Percentiles rank a stretch among this genome's conserved stretches.
Conservation (phyloP, 2,113 vertebrate species). For the Axis porcinus region DNA sequence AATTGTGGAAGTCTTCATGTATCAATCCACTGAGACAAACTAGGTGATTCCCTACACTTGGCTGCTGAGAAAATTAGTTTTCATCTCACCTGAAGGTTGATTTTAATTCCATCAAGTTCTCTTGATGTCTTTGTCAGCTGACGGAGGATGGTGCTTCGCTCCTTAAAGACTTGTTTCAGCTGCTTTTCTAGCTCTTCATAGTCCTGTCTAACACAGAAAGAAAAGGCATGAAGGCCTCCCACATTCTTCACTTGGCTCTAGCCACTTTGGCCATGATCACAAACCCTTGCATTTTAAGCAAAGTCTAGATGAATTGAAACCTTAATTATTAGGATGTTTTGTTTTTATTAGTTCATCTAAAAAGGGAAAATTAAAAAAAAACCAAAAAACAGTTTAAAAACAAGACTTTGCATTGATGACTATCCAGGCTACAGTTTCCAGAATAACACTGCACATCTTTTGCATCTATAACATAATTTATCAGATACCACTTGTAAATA, state of each 20-base stretch:
- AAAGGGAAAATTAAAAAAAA: not conserved
- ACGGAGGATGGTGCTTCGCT: slow-evolving; percentile 91
- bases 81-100: slow-evolving; percentile 90
- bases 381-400: not conserved
- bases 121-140: slow-evolving; percentile 95
- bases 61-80: not conserved
- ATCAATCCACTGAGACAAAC: not conserved
- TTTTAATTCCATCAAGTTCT: slow-evolving; percentile 94
- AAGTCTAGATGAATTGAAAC: not conserved
- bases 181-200: slow-evolving; percentile 94
- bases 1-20: not conserved
- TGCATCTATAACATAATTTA: not conserved
- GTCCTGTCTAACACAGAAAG: slow-evolving; percentile 88
- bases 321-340: not conserved
- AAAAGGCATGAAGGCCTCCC: slow-evolving; percentile 62
- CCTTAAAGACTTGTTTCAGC: slow-evolving; percentile 94
- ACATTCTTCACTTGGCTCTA: not conserved
- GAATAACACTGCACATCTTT: not conserved
- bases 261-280: not conserved
- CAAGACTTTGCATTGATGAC: not conserved
- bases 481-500: not conserved
- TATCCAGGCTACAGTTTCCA: not conserved
- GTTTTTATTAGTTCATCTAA: not conserved
- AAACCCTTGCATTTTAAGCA: not conserved
- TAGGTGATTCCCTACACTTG: not conserved